Evolutionary conservation across 1,140 invertebrate species (phyloP).

Genomic region (Muscidifurax raptorellus): DNA sequence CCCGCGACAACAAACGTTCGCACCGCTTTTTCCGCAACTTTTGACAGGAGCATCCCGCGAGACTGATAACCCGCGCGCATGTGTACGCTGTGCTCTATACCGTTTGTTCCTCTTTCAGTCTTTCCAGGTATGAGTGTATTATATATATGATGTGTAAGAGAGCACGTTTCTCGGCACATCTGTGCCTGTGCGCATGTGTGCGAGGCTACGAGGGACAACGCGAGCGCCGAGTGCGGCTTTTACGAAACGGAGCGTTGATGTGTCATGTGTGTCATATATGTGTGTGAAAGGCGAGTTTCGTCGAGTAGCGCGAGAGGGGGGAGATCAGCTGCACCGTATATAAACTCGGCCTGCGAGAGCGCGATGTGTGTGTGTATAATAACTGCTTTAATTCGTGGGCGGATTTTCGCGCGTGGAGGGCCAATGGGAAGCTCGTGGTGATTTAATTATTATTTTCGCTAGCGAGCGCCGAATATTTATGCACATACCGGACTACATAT

Average conservation of each 20-base stretch:
- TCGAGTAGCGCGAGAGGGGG: background rate
- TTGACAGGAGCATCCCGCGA: constrained; percentile 30
- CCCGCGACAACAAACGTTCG: background rate
- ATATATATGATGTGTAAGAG: background rate
- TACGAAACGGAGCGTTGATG: background rate
- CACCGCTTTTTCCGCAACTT: constrained; percentile 9
- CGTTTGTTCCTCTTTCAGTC: background rate
- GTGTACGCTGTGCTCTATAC: background rate
- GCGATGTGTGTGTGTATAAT: background rate
- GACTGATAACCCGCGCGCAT: background rate
- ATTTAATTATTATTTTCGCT: background rate
- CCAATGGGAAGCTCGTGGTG: constrained; percentile 28
- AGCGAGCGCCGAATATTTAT: background rate
- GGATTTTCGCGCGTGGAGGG: background rate
- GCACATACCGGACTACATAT: too few species aligned
- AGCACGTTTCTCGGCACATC: too few species aligned
- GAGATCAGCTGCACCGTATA: constrained; percentile 36
- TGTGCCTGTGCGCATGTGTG: background rate
- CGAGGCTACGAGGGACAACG: background rate
- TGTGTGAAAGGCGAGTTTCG: background rate
- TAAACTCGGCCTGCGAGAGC: background rate
- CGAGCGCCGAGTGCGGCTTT: background rate
- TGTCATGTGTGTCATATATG: background rate
- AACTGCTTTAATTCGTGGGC: background rate
- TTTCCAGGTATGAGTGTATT: background rate